A percentile compares a stretch with the other conserved stretches of the same genome.
phyloP scores from a whole-genome alignment of 30 jellyfish, hydroid and myxozoan species.

The Hydractinia echinata region DNA sequence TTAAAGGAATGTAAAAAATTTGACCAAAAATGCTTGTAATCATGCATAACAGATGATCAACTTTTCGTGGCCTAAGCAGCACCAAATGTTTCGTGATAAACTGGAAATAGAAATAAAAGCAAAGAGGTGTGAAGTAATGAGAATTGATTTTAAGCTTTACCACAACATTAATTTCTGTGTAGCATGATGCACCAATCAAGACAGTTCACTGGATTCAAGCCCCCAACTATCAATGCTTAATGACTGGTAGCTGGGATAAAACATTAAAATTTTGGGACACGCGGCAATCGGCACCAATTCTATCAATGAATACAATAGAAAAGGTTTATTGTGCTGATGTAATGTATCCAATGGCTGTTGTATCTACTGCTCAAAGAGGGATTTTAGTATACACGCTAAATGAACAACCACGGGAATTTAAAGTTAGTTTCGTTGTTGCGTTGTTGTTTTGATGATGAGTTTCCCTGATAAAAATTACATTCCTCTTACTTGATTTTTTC shows the following conservation, averaged over 20 bases:
- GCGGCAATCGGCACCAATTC: slow-evolving; percentile 64
- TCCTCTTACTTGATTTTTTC: not conserved
- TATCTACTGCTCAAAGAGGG: slow-evolving; percentile 81
- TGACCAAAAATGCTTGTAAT: no score
- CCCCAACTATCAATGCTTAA: slow-evolving; percentile 70
- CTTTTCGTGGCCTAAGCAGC: no score
- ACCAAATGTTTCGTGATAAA: no score
- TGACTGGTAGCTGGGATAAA: slow-evolving; percentile 96
- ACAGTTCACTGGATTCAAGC: slow-evolving; percentile 91
- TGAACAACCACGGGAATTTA: slow-evolving; percentile 69
- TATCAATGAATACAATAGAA: slow-evolving; percentile 57
- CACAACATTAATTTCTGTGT: not conserved
- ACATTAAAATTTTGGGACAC: slow-evolving; percentile 82
- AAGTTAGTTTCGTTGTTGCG: slow-evolving; percentile 18
- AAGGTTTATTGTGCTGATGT: slow-evolving; percentile 88
- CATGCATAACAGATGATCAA: no score
- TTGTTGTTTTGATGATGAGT: not conserved
- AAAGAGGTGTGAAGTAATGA: no score
- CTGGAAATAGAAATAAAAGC: no score
- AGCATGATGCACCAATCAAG: slow-evolving; percentile 92
- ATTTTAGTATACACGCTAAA: slow-evolving; percentile 72
- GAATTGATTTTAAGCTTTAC: no score
- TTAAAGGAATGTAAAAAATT: no score
- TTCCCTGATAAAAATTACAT: not conserved
- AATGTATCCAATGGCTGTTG: slow-evolving; percentile 87